Percentiles rank a stretch among this genome's conserved stretches.
phyloP scores from a whole-genome alignment of 2,888 invertebrate genomes.

The Aricia artaxerxes region DNA sequence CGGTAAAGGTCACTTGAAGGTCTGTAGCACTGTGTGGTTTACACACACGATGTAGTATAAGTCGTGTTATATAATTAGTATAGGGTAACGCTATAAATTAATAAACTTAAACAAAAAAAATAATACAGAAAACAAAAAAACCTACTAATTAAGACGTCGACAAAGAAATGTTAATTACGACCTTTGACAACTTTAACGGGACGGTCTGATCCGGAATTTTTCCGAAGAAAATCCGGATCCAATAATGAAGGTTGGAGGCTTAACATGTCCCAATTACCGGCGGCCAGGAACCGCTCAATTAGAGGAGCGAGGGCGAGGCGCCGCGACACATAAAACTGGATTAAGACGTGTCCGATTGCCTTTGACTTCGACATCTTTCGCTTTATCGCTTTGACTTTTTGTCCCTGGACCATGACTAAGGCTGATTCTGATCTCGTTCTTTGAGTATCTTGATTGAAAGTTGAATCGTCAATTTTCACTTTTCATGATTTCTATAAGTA shows the following conservation, averaged over 20 bases:
- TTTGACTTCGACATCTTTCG: conserved; percentile 20
- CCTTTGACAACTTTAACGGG: conserved; percentile 32
- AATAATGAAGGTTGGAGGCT: conserved; percentile 42
- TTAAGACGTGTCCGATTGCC: conserved; percentile 28
- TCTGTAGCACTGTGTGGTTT: neutral
- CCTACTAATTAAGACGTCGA: neutral
- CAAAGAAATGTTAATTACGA: conserved; percentile 31
- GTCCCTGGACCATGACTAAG: conserved; percentile 28
- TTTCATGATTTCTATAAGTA: too few relatives aligned
- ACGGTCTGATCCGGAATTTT: conserved; percentile 34
- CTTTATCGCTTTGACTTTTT: conserved; percentile 14
- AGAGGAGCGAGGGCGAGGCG: conserved; percentile 33
- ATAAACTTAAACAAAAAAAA: neutral
- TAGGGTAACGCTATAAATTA: too few relatives aligned
- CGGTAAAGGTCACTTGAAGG: neutral
- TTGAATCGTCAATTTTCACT: neutral
- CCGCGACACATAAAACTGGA: conserved; percentile 33
- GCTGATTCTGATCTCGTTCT: neutral
- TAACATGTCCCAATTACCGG: conserved; percentile 36
- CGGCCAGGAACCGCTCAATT: conserved; percentile 45
- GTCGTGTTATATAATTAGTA: too few relatives aligned
- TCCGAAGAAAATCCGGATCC: conserved; percentile 39
- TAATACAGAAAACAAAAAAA: neutral
- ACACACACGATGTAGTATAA: too few relatives aligned
- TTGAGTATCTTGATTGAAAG: neutral